Evolutionary conservation across 2,113 vertebrate species (phyloP), one percentile per base, ranked within the genome.

Genomic region (Physeter macrocephalus): DNA sequence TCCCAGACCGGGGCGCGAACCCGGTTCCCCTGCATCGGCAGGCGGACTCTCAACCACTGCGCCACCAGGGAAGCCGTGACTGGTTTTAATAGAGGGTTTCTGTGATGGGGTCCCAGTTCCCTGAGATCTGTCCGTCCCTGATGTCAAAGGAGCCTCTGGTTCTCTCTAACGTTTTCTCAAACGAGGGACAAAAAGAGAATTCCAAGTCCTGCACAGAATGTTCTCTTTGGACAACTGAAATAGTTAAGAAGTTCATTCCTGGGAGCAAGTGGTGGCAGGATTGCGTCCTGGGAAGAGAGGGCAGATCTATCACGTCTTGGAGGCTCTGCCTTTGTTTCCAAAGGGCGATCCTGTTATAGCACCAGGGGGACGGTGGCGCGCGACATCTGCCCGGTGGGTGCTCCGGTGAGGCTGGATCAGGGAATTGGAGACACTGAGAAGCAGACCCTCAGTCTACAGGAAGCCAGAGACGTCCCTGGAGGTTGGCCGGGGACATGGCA

Each of bases 111-210:
- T 36, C 39, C 18, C 54, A 27, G 39, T 29, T 84, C 18, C 36
- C 34, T 18, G 36, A 83, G 31, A 87, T 12, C 64, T 46, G 25
- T 21, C 18, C 7, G 17, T 25, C 41, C 46, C 74, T 59, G 15
- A 39, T 54, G n/a, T 36, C 71, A 61, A 82, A 86, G 34, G 12
- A 80, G 14, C 6, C 62, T 17, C 31, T 41, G 41, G 9, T 10
- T 77, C 17, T 83, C n/a, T n/a, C 36, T 69, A 81, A 94, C 3
- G 43, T 61, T 43, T 93, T 61, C 43, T 94, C 57, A 74, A 88
- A 59, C 57, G 61, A 66, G 49, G 25, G 61, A 57, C 5, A 23
- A 57, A 86, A 62, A 62, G n/a, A 90, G 64, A 66, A 72, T 43
- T n/a, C 29, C 15, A 67, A 67, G 31, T 85, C 34, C 11, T 13